These are phyloP conservation scores for Echeneis naucrates DNA, from an alignment of 2,797 vertebrate genomes.

Conservation along the genomic window DNA sequence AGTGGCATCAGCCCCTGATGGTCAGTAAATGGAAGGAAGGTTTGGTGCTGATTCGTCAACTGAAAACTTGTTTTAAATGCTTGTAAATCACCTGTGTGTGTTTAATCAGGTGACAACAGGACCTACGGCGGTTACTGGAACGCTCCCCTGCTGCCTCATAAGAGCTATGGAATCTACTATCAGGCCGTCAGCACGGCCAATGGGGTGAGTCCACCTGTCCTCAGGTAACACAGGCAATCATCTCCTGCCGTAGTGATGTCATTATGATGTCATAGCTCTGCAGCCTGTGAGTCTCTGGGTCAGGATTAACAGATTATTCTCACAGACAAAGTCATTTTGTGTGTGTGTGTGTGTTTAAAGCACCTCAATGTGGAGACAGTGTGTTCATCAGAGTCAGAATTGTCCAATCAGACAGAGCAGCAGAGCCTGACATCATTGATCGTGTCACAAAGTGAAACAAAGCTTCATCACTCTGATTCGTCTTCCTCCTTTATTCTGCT, in stretches of 20 bases:
- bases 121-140: slow-evolving; percentile 78
- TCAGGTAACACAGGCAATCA: neutral
- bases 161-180: slow-evolving; percentile 96
- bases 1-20: too few species aligned
- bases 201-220: slow-evolving; percentile 86
- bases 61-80: too few species aligned
- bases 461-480: slow-evolving; percentile 2
- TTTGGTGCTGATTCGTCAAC: too few species aligned
- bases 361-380: neutral
- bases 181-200: slow-evolving; percentile 94
- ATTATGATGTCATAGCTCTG: neutral
- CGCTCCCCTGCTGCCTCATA: slow-evolving; percentile 88
- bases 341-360: neutral
- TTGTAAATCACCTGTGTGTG: slow-evolving; percentile 11
- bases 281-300: neutral
- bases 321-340: too few species aligned
- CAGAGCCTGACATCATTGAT: neutral
- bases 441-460: slow-evolving; percentile 8
- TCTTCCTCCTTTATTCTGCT: slow-evolving; percentile 5
- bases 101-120: slow-evolving; percentile 70
- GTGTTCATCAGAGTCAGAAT: neutral
- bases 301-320: too few species aligned
- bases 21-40: too few species aligned
- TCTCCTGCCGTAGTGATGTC: neutral
- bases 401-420: slow-evolving; percentile 16